phyloP scores from a whole-genome alignment of 2,113 vertebrate genomes.

The Litocranius walleri region DNA sequence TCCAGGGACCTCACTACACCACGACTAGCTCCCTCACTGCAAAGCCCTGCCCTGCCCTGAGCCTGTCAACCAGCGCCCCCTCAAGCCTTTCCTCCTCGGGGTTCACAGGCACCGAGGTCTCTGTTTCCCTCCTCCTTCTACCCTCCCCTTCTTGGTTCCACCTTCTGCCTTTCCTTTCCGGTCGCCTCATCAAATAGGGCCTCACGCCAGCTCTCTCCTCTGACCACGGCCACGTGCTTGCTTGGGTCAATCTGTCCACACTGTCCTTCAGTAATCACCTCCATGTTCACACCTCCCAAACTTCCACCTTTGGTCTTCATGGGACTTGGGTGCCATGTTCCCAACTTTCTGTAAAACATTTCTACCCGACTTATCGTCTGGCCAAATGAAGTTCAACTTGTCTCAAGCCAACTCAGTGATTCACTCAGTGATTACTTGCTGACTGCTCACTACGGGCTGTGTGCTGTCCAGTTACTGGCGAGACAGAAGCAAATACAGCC shows the following conservation, averaged over 20 bases:
- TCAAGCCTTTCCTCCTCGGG: background rate
- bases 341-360: background rate
- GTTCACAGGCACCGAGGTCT: background rate
- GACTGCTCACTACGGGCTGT: background rate
- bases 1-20: background rate
- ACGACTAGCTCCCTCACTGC: background rate
- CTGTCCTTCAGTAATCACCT: background rate
- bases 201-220: background rate
- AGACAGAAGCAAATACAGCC: background rate
- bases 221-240: background rate
- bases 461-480: background rate
- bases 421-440: background rate
- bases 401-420: conserved; percentile 11
- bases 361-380: background rate
- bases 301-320: background rate
- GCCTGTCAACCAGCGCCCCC: background rate
- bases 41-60: background rate
- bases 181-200: background rate
- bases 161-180: background rate
- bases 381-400: background rate
- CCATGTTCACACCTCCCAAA: background rate
- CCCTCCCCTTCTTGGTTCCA: background rate
- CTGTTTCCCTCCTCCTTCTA: background rate
- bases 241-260: background rate
- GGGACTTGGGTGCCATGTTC: background rate